Evolutionary conservation across 2,888 invertebrate species (phyloP).

Genomic region (Lasioglossum vierecki): DNA sequence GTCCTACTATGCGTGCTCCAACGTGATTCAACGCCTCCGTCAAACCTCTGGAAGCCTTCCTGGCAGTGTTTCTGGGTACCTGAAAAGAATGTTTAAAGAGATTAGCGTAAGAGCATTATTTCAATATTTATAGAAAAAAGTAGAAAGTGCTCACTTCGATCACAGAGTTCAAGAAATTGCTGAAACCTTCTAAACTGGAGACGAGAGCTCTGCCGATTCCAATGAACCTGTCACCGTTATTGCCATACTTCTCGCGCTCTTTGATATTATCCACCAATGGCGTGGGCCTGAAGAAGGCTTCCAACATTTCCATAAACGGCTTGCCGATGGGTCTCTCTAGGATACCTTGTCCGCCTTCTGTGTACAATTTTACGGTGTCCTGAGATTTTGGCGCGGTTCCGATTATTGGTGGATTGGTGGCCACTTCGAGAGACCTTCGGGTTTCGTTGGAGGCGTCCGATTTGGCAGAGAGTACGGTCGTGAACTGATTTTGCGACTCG

Average conservation of each 20-base stretch:
- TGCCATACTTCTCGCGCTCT: conserved; percentile 92
- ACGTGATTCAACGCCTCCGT: conserved; percentile 86
- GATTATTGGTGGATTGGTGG: conserved; percentile 47
- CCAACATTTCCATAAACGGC: conserved; percentile 69
- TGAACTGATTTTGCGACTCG: conserved; percentile 74
- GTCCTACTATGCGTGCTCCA: conserved; percentile 86
- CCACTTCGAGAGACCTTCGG: conserved; percentile 34
- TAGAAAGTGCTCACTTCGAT: conserved; percentile 85
- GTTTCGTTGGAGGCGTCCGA: conserved; percentile 60
- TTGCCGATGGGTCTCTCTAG: conserved; percentile 72
- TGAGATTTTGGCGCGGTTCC: conserved; percentile 63
- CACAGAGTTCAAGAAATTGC: conserved; percentile 87
- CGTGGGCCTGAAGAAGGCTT: conserved; percentile 85
- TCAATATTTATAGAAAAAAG: background rate
- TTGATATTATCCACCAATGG: conserved; percentile 91
- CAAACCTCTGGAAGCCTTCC: conserved; percentile 85
- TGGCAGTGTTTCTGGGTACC: conserved; percentile 85
- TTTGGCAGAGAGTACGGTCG: conserved; percentile 70
- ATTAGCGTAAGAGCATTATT: background rate
- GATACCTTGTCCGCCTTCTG: conserved; percentile 71
- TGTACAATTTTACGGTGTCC: conserved; percentile 76
- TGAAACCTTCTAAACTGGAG: conserved; percentile 88
- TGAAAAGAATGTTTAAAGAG: conserved; percentile 73
- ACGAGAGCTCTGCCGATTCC: conserved; percentile 88
- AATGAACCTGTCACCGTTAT: conserved; percentile 89